These are phyloP conservation scores for Rhingia rostrata DNA, from an alignment of 2,888 invertebrate species.

Conservation along the genomic window DNA sequence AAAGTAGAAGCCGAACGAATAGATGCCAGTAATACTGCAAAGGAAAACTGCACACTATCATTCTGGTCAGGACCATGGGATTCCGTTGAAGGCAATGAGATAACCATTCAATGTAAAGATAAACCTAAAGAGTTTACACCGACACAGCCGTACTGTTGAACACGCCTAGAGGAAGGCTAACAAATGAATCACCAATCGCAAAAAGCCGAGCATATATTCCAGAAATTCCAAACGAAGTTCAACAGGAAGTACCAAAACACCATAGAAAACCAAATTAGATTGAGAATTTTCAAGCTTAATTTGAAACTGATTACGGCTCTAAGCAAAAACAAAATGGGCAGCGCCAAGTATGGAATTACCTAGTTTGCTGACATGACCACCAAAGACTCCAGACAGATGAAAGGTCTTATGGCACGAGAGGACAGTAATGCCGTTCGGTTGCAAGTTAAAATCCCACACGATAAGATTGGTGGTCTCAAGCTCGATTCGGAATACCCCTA, in stretches of 20 bases:
- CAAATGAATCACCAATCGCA: constrained; percentile 78
- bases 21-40: constrained; percentile 83
- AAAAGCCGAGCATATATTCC: constrained; percentile 83
- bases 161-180: constrained; percentile 80
- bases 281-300: constrained; percentile 90
- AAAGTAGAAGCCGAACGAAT: constrained; percentile 85
- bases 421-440: constrained; percentile 84
- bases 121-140: constrained; percentile 76
- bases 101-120: constrained; percentile 82
- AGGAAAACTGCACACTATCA: constrained; percentile 79
- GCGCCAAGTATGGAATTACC: constrained; percentile 93
- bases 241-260: constrained; percentile 86
- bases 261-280: constrained; percentile 87
- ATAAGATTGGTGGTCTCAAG: constrained; percentile 94
- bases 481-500: constrained; percentile 96
- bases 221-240: constrained; percentile 84
- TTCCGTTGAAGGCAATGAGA: constrained; percentile 80
- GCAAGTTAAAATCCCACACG: constrained; percentile 88
- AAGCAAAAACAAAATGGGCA: constrained; percentile 90
- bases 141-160: constrained; percentile 80
- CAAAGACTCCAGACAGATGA: constrained; percentile 85
- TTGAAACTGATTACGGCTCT: constrained; percentile 88
- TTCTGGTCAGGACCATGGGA: constrained; percentile 86
- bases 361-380: constrained; percentile 93
- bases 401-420: constrained; percentile 82